Conservation (phyloP, 2,797 vertebrate genomes). For the Apodemus agrarius region DNA sequence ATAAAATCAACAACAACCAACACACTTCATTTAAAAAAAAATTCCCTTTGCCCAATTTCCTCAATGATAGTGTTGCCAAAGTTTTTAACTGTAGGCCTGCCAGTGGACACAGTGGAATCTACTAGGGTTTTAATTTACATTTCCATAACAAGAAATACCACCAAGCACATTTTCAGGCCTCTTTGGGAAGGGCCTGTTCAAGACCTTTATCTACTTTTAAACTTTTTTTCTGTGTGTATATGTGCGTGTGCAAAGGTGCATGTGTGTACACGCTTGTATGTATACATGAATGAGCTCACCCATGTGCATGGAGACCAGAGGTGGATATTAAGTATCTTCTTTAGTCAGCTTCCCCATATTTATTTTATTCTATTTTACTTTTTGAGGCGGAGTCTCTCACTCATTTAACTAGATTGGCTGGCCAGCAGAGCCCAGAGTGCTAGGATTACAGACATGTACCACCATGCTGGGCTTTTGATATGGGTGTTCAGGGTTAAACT, state of each 20-base stretch:
- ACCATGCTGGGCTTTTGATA: neutral
- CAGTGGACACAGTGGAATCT: neutral
- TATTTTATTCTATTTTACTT: neutral
- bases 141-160: neutral
- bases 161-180: neutral
- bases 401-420: too few species aligned
- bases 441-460: neutral
- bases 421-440: neutral
- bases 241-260: neutral
- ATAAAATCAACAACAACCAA: neutral
- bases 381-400: neutral
- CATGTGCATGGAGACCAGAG: neutral
- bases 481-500: neutral
- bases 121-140: neutral
- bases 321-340: neutral
- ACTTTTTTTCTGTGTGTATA: neutral
- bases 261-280: neutral
- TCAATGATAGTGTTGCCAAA: neutral
- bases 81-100: neutral
- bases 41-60: neutral
- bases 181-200: neutral
- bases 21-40: neutral
- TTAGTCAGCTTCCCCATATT: neutral
- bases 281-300: neutral
- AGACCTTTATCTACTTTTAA: neutral